Percentiles rank a stretch among this genome's conserved stretches.
Evolutionary conservation across 2,797 vertebrate genomes (phyloP).

Genomic region (Fistularia tabacaria): DNA sequence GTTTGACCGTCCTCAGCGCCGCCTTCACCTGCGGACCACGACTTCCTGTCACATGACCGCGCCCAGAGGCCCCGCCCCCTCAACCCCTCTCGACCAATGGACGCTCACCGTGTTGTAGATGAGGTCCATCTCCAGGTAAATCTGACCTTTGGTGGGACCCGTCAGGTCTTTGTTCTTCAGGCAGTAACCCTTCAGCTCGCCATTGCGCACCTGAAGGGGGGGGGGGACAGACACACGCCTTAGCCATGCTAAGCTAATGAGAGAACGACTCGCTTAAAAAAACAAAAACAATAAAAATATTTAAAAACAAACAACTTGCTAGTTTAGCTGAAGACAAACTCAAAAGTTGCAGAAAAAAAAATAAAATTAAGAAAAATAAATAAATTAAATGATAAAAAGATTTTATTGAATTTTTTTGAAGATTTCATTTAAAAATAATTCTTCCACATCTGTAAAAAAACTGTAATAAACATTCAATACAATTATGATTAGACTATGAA

Average conservation of each 20-base stretch:
- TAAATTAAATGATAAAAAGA: no score
- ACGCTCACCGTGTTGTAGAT: conserved; percentile 95
- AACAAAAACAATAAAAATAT: neutral
- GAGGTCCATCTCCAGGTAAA: conserved; percentile 96
- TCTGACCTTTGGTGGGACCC: conserved; percentile 92
- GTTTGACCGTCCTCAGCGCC: conserved; percentile 83
- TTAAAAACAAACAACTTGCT: no score
- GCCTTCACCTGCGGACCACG: conserved; percentile 86
- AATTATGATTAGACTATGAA: no score
- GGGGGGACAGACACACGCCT: neutral
- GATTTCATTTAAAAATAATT: no score
- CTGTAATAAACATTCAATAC: no score
- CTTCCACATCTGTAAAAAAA: no score
- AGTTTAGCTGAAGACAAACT: no score
- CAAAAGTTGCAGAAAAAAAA: no score
- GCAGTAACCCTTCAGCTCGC: conserved; percentile 91
- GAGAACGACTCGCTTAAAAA: neutral
- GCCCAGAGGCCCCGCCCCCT: neutral
- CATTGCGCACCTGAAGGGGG: conserved; percentile 86
- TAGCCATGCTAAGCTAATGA: no score
- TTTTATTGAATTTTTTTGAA: no score
- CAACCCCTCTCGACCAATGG: neutral
- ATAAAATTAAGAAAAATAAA: no score
- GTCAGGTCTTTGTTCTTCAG: conserved; percentile 98
- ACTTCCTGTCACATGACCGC: neutral